Percentiles rank a stretch among this genome's conserved stretches.
Evolutionary conservation across 2,797 vertebrate species (phyloP).

Genomic region (Pseudocheirus occidentalis): DNA sequence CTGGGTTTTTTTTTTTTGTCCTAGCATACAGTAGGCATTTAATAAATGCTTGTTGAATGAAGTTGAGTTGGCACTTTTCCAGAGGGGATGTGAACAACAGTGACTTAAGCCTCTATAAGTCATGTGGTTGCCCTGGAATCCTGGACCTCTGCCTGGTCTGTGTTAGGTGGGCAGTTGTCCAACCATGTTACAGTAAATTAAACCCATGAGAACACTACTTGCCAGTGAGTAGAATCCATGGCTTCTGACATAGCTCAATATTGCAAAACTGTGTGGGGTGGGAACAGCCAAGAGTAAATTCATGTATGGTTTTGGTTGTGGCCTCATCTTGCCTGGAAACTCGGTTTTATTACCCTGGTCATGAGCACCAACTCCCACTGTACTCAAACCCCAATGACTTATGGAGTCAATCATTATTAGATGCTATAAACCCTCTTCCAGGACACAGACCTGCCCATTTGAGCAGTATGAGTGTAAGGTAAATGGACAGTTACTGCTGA

Average conservation of each 20-base stretch:
- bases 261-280: neutral
- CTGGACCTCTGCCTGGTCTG: neutral
- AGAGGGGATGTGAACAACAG: neutral
- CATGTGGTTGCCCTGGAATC: neutral
- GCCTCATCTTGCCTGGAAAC: neutral
- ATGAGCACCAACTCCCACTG: neutral
- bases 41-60: neutral
- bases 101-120: neutral
- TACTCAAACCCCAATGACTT: neutral
- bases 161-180: neutral
- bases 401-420: conserved; percentile 15
- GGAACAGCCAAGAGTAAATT: neutral
- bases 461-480: conserved; percentile 16
- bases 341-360: neutral
- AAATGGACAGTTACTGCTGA: conserved; percentile 43
- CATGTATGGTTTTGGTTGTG: neutral
- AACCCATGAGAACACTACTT: neutral
- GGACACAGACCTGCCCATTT: conserved; percentile 13
- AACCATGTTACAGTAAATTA: neutral
- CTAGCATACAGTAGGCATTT: neutral
- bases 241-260: neutral
- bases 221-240: neutral
- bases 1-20: neutral
- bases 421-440: conserved; percentile 36
- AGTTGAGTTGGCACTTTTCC: neutral